These are phyloP conservation scores for Trinorchestia longiramus DNA, from an alignment of 1,140 invertebrate species.

Conservation along the genomic window DNA sequence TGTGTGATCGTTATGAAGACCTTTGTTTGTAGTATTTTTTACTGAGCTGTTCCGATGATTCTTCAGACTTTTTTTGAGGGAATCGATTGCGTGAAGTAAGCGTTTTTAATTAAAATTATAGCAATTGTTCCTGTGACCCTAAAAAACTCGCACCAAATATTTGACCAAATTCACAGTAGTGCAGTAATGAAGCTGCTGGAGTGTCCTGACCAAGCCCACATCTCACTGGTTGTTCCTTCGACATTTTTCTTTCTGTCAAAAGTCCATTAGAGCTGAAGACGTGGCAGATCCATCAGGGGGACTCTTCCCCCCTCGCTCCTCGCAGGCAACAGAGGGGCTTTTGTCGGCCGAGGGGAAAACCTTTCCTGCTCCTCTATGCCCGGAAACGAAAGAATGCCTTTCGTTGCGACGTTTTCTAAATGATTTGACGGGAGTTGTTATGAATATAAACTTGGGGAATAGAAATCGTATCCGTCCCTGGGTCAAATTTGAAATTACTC, in stretches of 20 bases:
- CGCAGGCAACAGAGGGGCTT: background rate
- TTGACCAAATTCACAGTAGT: background rate
- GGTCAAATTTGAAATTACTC: background rate
- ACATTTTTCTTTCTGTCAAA: constrained; percentile 54
- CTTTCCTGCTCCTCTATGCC: background rate
- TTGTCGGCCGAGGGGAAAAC: background rate
- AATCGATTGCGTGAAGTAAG: too few species aligned
- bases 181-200: background rate
- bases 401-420: background rate
- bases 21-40: background rate
- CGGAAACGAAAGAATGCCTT: constrained; percentile 33
- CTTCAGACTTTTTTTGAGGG: background rate
- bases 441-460: background rate
- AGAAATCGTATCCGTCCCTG: background rate
- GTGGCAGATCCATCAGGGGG: constrained; percentile 52
- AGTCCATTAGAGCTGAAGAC: constrained; percentile 46
- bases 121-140: background rate
- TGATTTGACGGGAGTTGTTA: background rate
- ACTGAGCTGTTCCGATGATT: background rate
- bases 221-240: background rate
- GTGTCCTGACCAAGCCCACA: background rate
- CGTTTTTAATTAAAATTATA: background rate
- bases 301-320: background rate
- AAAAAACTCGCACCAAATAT: background rate
- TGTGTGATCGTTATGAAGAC: too few species aligned